Evolutionary conservation across 23 tunicate genomes (phyloP).

Genomic region (Corella eumyota): DNA sequence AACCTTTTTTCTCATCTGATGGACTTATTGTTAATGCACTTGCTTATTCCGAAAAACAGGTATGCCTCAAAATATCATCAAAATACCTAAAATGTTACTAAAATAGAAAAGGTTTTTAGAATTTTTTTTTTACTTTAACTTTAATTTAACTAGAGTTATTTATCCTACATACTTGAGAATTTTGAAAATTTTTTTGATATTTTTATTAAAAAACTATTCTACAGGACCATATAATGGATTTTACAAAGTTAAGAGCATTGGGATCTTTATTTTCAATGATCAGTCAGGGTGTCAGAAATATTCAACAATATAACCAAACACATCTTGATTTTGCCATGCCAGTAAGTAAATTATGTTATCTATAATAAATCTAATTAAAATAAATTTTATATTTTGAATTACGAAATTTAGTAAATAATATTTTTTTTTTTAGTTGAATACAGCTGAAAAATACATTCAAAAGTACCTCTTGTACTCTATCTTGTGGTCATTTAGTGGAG

Average conservation of each 20-base stretch:
- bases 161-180: too few species aligned
- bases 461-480: constrained; percentile 81
- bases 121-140: too few species aligned
- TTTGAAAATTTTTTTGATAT: too few species aligned
- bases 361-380: background rate
- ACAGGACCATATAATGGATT: constrained; percentile 94
- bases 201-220: too few species aligned
- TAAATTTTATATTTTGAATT: background rate
- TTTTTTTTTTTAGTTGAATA: too few species aligned
- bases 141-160: too few species aligned
- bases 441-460: constrained; percentile 93
- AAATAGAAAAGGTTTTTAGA: too few species aligned
- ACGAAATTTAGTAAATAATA: background rate
- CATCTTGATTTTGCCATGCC: constrained; percentile 84
- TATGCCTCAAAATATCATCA: constrained; percentile 2
- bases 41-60: constrained; percentile 64
- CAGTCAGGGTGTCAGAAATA: constrained; percentile 78
- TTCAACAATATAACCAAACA: constrained; percentile 81
- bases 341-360: constrained; percentile 11
- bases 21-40: constrained; percentile 56
- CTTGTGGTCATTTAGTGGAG: constrained; percentile 95
- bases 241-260: constrained; percentile 65
- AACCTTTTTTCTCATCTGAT: constrained; percentile 69
- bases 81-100: too few species aligned
- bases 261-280: constrained; percentile 92